Evolutionary conservation across 2,888 invertebrate genomes (phyloP).

Genomic region (Aporophyla lueneburgensis): DNA sequence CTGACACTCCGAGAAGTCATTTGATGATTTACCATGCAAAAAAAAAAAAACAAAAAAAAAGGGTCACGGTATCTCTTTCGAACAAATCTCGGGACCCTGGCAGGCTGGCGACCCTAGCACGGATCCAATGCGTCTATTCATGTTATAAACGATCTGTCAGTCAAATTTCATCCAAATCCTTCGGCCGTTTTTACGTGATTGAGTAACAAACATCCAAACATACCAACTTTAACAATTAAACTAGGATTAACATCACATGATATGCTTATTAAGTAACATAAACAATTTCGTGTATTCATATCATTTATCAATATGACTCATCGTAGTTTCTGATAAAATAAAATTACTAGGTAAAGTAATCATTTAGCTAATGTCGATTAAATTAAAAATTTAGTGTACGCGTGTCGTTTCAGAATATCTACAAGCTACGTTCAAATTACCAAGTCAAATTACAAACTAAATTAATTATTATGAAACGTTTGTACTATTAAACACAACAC

Average conservation of each 20-base stretch:
- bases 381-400: slow-evolving; percentile 19
- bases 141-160: too few relatives aligned
- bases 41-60: too few relatives aligned
- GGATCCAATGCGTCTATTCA: too few relatives aligned
- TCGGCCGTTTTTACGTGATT: too few relatives aligned
- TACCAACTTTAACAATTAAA: too few relatives aligned
- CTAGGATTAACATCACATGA: background rate
- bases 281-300: slow-evolving; percentile 6
- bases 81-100: too few relatives aligned
- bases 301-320: slow-evolving; percentile 27
- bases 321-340: background rate
- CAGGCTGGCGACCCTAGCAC: too few relatives aligned
- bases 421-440: slow-evolving; percentile 28
- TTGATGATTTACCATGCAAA: too few relatives aligned
- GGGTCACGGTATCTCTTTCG: too few relatives aligned
- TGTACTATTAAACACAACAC: slow-evolving; percentile 9
- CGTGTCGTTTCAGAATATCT: slow-evolving; percentile 19
- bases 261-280: slow-evolving; percentile 13
- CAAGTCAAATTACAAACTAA: slow-evolving; percentile 22
- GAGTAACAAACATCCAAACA: too few relatives aligned
- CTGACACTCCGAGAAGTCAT: too few relatives aligned
- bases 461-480: slow-evolving; percentile 37
- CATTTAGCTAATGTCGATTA: slow-evolving; percentile 14
- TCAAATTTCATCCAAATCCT: too few relatives aligned
- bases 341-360: slow-evolving; percentile 28